These are phyloP conservation scores for Eidolon dupreanum DNA, from an alignment of 2,797 vertebrate genomes.

Conservation along the genomic window DNA sequence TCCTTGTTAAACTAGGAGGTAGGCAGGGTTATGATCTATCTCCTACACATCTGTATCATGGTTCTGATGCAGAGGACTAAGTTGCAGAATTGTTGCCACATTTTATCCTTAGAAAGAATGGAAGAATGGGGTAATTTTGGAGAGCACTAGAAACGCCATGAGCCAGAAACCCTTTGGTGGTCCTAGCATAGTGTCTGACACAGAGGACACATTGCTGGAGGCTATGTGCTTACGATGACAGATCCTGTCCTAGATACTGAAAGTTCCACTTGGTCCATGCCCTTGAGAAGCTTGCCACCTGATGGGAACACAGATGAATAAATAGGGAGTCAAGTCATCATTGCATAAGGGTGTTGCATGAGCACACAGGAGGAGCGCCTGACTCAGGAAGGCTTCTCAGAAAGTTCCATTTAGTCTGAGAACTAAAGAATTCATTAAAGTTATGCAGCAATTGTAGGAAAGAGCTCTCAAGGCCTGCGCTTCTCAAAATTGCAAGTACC, in stretches of 20 bases:
- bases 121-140: neutral
- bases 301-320: neutral
- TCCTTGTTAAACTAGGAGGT: neutral
- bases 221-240: neutral
- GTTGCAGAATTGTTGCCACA: neutral
- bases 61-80: neutral
- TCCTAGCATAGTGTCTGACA: neutral
- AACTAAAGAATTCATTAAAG: neutral
- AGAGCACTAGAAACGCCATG: neutral
- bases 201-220: neutral
- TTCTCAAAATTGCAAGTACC: too few species aligned
- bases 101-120: neutral
- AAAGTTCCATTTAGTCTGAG: neutral
- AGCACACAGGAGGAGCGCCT: neutral
- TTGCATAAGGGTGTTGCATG: neutral
- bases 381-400: neutral
- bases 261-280: rapidly evolving
- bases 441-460: neutral
- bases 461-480: neutral
- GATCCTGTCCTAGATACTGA: neutral
- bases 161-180: neutral
- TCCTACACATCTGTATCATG: neutral
- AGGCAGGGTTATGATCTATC: neutral
- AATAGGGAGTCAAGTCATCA: neutral
- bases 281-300: neutral